Evolutionary conservation across 2,888 invertebrate genomes (phyloP).

Genomic region (Ligdia adustata): DNA sequence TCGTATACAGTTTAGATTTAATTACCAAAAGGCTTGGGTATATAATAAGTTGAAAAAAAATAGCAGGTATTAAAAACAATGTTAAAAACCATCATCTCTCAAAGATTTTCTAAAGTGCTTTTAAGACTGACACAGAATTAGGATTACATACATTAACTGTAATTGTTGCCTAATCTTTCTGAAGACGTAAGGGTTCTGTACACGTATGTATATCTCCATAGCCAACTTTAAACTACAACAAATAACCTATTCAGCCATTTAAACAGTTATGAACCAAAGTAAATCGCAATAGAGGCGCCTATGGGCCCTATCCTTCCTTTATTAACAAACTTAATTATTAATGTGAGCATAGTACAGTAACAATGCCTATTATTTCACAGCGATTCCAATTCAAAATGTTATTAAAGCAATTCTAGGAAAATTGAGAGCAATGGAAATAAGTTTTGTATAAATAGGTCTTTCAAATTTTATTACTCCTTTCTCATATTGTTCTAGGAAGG

Average conservation of each 20-base stretch:
- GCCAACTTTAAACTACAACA: neutral
- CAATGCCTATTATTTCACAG: conserved; percentile 2
- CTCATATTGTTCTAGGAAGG: no score
- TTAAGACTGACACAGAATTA: neutral
- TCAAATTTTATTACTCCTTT: neutral
- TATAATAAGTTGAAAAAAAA: no score
- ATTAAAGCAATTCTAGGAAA: neutral
- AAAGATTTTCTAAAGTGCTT: neutral
- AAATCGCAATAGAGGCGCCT: conserved; percentile 14
- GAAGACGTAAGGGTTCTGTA: no score
- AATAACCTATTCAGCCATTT: conserved; percentile 8
- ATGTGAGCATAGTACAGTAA: conserved; percentile 6
- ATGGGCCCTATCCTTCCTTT: conserved; percentile 6
- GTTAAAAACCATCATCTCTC: no score
- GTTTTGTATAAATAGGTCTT: neutral
- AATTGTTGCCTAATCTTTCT: no score
- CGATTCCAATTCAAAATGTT: conserved; percentile 1
- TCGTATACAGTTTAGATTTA: no score
- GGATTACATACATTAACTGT: neutral
- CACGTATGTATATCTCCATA: no score
- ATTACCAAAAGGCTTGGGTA: no score
- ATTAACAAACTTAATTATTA: conserved; percentile 15
- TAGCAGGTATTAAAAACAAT: no score
- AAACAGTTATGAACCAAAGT: conserved; percentile 9
- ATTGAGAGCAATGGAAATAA: neutral